phyloP scores from a whole-genome alignment of 37 sponge, comb jelly and placozoan species.

The Amphimedon queenslandica region DNA sequence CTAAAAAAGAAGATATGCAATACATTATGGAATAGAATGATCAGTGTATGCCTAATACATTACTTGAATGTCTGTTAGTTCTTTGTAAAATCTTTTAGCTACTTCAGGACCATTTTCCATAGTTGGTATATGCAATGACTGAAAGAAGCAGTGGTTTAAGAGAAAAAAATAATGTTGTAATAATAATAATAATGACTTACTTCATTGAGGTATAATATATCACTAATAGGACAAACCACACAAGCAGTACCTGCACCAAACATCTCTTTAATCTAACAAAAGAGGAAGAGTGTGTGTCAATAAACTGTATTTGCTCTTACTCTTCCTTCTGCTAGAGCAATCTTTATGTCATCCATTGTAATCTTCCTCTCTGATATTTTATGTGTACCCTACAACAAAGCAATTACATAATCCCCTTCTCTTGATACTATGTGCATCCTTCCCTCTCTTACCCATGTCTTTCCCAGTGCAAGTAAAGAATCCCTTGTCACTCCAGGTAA shows the following conservation, averaged over 20 bases:
- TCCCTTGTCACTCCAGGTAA: conserved; percentile 94
- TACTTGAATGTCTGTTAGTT: conserved; percentile 85
- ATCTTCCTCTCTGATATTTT: conserved; percentile 86
- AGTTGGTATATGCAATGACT: conserved; percentile 70
- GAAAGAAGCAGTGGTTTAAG: too few relatives aligned
- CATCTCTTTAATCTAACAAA: conserved; percentile 73
- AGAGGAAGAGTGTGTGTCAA: not conserved
- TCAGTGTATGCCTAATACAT: not conserved
- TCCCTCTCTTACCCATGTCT: conserved; percentile 71
- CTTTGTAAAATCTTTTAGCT: conserved; percentile 63
- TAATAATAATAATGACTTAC: conserved; percentile 36
- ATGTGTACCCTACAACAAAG: conserved; percentile 65
- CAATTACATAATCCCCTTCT: conserved; percentile 8
- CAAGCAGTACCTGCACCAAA: conserved; percentile 99
- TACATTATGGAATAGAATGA: not conserved
- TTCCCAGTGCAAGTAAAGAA: conserved; percentile 79
- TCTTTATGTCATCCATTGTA: conserved; percentile 80
- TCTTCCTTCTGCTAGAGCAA: conserved; percentile 74
- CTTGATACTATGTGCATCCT: not conserved
- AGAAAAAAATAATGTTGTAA: not conserved
- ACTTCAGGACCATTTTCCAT: conserved; percentile 76
- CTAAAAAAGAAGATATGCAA: not conserved
- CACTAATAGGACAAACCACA: conserved; percentile 91
- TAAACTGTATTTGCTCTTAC: conserved; percentile 22
- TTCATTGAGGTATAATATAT: conserved; percentile 81